Evolutionary conservation across 2,888 invertebrate genomes (phyloP), one percentile per base, ranked within the genome.

Genomic region (Helobdella robusta): DNA sequence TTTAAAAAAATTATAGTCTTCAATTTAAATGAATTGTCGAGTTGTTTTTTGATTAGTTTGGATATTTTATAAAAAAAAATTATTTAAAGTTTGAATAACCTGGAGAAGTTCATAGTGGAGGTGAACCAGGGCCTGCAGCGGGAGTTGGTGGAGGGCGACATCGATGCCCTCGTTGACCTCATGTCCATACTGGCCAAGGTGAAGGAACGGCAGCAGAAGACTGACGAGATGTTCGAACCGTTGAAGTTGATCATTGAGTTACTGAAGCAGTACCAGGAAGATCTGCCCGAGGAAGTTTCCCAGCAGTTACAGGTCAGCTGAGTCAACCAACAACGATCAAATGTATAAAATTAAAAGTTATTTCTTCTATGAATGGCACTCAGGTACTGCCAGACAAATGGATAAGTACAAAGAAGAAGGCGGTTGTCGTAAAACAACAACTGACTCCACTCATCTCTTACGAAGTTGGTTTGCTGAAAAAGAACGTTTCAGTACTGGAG

Each of bases 201-300:
- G 0, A 92, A 92, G 80, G 94, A 94, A 74, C 83, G 93, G 46
- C 87, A 89, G 70, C 82, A 84, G 2, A 85, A 85, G 15, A 93
- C 93, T 0, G 94, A 95, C 76, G 90, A 89, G 73, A 93, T 95
- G 91, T 95, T 95, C 78, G 89, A 88, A 68, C 94, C 94, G 0
- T 82, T 95, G 64, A 88, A 89, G 72, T 89, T 92, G 78, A 94
- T 91, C 8, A 91, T 94, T 72, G 90, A 92, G 74, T 82, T 95
- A 8, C 81, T 95, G 0, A 91, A 91, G 79, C 89, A 89, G 74
- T 95, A 93, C 76, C 92, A 93, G 74, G 91, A 92, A 84, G 94
- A 95, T 78, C 89, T 95, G 76, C 91, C 94, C 0, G 94, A 95
- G 80, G 91, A 92, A 82, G 91, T 94, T 0, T 92, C 93, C 77